phyloP scores from a whole-genome alignment of 2,888 invertebrate genomes.

The Octodonta nipae region DNA sequence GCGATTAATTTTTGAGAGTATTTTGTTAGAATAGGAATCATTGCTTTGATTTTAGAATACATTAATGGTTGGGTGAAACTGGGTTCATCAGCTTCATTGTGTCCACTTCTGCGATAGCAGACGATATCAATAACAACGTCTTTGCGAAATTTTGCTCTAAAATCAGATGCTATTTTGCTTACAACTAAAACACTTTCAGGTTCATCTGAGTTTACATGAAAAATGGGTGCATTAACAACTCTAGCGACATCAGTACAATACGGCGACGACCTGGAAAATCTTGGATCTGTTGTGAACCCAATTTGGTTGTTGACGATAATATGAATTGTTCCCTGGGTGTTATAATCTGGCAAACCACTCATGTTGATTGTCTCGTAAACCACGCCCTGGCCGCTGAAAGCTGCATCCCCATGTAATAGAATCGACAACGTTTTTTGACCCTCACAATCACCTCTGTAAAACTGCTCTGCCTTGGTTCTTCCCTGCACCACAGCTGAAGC shows the following conservation, averaged over 20 bases:
- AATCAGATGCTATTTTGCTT: conserved; percentile 80
- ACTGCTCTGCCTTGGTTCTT: conserved; percentile 87
- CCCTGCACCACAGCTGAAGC: conserved; percentile 89
- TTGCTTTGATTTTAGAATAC: conserved; percentile 79
- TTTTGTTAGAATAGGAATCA: conserved; percentile 61
- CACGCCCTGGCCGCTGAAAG: conserved; percentile 88
- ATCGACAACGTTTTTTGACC: conserved; percentile 86
- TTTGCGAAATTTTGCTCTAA: conserved; percentile 85
- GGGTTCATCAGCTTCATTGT: conserved; percentile 94
- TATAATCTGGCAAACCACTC: conserved; percentile 83
- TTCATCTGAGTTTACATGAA: conserved; percentile 87
- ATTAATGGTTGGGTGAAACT: conserved; percentile 95
- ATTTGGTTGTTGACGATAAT: conserved; percentile 92
- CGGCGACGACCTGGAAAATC: conserved; percentile 71
- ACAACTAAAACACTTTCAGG: conserved; percentile 84
- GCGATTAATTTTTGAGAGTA: conserved; percentile 68
- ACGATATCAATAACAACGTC: conserved; percentile 87
- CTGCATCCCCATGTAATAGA: conserved; percentile 86
- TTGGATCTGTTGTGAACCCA: conserved; percentile 87
- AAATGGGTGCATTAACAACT: conserved; percentile 83
- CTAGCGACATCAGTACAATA: conserved; percentile 87
- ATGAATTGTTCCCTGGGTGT: conserved; percentile 86
- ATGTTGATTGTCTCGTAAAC: conserved; percentile 92
- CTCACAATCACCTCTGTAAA: conserved; percentile 80
- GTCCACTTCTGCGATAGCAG: conserved; percentile 82